Evolutionary conservation across 2,888 invertebrate species (phyloP).

Genomic region (Drosophila peninsularis): DNA sequence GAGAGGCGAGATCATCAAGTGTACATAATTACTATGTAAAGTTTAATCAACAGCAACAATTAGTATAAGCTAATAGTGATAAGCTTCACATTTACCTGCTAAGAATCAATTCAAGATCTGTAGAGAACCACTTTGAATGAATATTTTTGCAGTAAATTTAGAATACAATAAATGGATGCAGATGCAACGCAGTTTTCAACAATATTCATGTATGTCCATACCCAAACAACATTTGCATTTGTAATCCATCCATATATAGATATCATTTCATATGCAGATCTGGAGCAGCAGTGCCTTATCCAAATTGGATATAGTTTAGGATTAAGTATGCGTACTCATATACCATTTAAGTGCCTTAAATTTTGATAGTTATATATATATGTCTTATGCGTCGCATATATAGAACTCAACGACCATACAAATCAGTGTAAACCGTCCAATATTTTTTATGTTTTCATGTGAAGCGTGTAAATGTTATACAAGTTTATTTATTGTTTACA

Average conservation of each 20-base stretch:
- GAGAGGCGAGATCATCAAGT: conserved; percentile 25
- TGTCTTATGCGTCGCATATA: conserved; percentile 75
- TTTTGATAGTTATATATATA: conserved; percentile 37
- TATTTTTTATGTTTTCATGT: conserved; percentile 70
- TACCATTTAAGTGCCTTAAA: conserved; percentile 31
- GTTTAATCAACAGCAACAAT: conserved; percentile 10
- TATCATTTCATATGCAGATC: conserved; percentile 25
- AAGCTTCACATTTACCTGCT: conserved; percentile 1
- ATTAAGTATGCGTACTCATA: conserved; percentile 41
- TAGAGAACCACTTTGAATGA: background rate
- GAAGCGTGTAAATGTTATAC: conserved; percentile 45
- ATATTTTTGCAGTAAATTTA: background rate
- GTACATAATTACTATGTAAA: conserved; percentile 35
- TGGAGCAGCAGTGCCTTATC: conserved; percentile 53
- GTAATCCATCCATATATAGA: background rate
- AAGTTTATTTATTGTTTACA: conserved; percentile 22
- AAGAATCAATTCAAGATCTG: background rate
- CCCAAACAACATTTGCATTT: background rate
- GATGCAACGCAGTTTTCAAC: no score
- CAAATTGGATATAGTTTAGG: conserved; percentile 24
- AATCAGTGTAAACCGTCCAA: conserved; percentile 84
- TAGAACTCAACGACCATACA: conserved; percentile 69
- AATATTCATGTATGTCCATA: background rate
- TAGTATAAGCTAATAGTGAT: conserved; percentile 9
- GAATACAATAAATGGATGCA: background rate